Evolutionary conservation across 2,888 invertebrate species (phyloP).

Genomic region (Brenthis ino): DNA sequence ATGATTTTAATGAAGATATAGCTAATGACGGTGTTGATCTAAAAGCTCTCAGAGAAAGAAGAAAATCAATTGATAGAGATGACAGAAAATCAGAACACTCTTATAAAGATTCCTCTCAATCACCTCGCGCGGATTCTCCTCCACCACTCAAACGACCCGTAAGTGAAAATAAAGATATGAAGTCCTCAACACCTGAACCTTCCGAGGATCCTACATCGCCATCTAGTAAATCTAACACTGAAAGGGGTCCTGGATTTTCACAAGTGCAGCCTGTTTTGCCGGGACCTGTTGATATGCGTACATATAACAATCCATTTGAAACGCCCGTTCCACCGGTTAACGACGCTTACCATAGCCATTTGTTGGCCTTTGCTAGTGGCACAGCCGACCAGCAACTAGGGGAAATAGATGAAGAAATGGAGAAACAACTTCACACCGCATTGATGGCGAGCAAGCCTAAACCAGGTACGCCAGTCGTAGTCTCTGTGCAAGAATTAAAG

Average conservation of each 20-base stretch:
- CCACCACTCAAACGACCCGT: slow-evolving; percentile 61
- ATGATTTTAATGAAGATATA: slow-evolving; percentile 93
- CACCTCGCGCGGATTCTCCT: slow-evolving; percentile 82
- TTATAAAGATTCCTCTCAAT: slow-evolving; percentile 80
- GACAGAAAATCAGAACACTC: slow-evolving; percentile 82
- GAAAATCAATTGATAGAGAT: slow-evolving; percentile 88
- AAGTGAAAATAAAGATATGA: slow-evolving; percentile 39
- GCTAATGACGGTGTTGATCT: slow-evolving; percentile 88
- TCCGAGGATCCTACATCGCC: slow-evolving; percentile 51
- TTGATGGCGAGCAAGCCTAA: slow-evolving; percentile 82
- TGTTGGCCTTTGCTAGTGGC: slow-evolving; percentile 86
- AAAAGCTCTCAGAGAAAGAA: slow-evolving; percentile 89
- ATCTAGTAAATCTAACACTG: slow-evolving; percentile 46
- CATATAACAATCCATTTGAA: slow-evolving; percentile 88
- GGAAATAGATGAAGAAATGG: slow-evolving; percentile 90
- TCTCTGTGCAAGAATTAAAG: slow-evolving; percentile 43
- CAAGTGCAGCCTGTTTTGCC: slow-evolving; percentile 89
- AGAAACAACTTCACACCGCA: slow-evolving; percentile 88
- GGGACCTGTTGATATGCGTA: slow-evolving; percentile 95
- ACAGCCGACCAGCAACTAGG: slow-evolving; percentile 86
- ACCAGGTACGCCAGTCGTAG: slow-evolving; percentile 52
- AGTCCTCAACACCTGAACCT: slow-evolving; percentile 60
- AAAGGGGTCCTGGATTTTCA: slow-evolving; percentile 61
- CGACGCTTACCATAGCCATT: slow-evolving; percentile 84
- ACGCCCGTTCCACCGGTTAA: slow-evolving; percentile 80